A percentile compares a stretch with the other conserved stretches of the same genome.
phyloP scores from a whole-genome alignment of 2,888 invertebrate species.

The Cabera pusaria region DNA sequence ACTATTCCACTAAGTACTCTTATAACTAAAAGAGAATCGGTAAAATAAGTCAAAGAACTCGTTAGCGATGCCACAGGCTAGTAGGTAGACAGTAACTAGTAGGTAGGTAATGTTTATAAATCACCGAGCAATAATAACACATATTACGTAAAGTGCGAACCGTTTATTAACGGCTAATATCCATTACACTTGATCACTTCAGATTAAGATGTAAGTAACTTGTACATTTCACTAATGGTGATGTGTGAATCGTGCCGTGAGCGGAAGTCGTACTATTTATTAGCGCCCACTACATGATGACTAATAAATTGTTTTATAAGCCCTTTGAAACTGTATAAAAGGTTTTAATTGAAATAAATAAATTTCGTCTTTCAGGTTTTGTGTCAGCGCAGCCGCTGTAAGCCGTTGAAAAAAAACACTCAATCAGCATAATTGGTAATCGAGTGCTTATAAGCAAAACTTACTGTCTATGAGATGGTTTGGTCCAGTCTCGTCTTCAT shows the following conservation, averaged over 20 bases:
- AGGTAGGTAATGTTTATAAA: constrained; percentile 17
- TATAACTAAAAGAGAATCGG: not conserved
- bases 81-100: constrained; percentile 10
- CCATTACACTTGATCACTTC: constrained; percentile 20
- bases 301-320: too few species aligned
- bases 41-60: constrained; percentile 19
- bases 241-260: constrained; percentile 10
- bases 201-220: constrained; percentile 18
- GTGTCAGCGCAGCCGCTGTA: too few species aligned
- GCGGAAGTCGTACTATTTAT: constrained; percentile 21
- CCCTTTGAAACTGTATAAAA: too few species aligned
- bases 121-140: constrained; percentile 20
- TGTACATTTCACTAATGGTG: constrained; percentile 19
- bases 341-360: too few species aligned
- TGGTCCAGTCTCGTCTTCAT: constrained; percentile 76
- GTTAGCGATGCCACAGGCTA: constrained; percentile 10
- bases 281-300: constrained; percentile 11
- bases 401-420: too few species aligned
- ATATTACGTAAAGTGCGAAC: constrained; percentile 15
- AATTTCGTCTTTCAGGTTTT: too few species aligned
- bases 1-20: too few species aligned
- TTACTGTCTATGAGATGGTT: constrained; percentile 74
- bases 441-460: constrained; percentile 33
- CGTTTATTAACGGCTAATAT: constrained; percentile 22
- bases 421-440: not conserved